Evolutionary conservation across 2,113 vertebrate genomes (phyloP), one percentile per base, ranked within the genome.

Genomic region (Brachyhypopomus gauderio): DNA sequence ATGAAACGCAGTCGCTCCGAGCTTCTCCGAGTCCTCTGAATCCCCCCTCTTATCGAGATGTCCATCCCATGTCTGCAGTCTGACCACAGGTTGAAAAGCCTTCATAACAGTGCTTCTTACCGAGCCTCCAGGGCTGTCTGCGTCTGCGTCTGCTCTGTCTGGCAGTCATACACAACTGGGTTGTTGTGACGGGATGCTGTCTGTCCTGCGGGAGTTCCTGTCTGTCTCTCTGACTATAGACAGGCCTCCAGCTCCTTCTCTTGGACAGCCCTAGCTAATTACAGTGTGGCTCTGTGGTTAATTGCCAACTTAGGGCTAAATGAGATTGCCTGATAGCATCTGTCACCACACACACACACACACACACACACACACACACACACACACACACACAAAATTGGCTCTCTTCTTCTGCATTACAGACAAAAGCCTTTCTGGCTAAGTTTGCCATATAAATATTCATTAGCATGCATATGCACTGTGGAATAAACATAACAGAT

Each of bases 211-310:
- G 83, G 83, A 80, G 12, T 75, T 75, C 66, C 78, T 77, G 73
- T 80, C 75, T 78, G 81, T 38, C 66, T 77, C 41, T 5, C 22
- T 30, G 75, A 16, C 38, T 72, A 60, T 77, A 70, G 27, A 75
- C 27, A 75, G 72, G 14, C 59, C 64, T 56, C 38, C 64, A 72
- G 77, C 66, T 60, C 30, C 23, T 41, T 23, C 20, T 11, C n/a
- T 75, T 56, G 22, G 58, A 73, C 23, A 72, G 78, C 56, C 63
- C 5, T 25, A 75, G 36, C 66, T 84, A 80, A 84, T 84, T 80
- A 80, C 64, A 82, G 16, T 20, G n/a, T 48, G 59, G 74, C 58
- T 82, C 67, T 72, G 30, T 66, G 75, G 72, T 77, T 80, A 80
- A 84, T 73, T 77, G 74, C 72, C 78, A 77, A 67, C 30, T 34